phyloP scores from a whole-genome alignment of 30 jellyfish, hydroid and myxozoan genomes.

The Morbakka virulenta region DNA sequence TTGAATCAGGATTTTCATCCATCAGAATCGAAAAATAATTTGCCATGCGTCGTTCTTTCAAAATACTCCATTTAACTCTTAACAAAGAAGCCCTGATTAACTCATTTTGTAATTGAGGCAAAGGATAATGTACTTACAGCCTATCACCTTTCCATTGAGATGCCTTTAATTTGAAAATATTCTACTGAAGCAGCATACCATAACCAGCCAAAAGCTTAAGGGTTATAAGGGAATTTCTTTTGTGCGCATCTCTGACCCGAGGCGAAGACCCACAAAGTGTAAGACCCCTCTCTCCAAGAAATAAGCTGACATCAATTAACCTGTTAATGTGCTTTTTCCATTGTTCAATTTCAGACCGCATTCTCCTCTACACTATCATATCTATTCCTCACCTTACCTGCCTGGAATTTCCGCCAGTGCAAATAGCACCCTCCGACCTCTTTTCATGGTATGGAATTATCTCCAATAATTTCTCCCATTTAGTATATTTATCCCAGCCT shows the following conservation, averaged over 20 bases:
- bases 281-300: conserved; percentile 52
- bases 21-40: background rate
- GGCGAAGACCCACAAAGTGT: conserved; percentile 51
- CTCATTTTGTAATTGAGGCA: background rate
- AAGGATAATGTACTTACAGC: background rate
- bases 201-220: background rate
- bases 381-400: conserved; percentile 5
- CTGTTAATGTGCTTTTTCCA: conserved; percentile 38
- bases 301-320: conserved; percentile 28
- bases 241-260: conserved; percentile 36
- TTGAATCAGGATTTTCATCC: background rate
- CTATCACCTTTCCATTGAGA: background rate
- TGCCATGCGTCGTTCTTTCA: background rate
- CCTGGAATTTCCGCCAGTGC: conserved; percentile 34
- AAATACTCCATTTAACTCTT: background rate
- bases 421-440: conserved; percentile 35
- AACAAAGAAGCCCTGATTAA: background rate
- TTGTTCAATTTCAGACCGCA: conserved; percentile 47
- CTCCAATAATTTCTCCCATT: conserved; percentile 33
- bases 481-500: conserved; percentile 39
- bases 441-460: conserved; percentile 29
- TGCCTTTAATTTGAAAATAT: background rate
- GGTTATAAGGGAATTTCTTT: conserved; percentile 24
- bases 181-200: background rate
- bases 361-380: conserved; percentile 20